Percentiles rank a stretch among this genome's conserved stretches.
These are phyloP conservation scores for Protomyctophum bolini DNA, from an alignment of 2,113 vertebrate genomes.

Conservation along the genomic window DNA sequence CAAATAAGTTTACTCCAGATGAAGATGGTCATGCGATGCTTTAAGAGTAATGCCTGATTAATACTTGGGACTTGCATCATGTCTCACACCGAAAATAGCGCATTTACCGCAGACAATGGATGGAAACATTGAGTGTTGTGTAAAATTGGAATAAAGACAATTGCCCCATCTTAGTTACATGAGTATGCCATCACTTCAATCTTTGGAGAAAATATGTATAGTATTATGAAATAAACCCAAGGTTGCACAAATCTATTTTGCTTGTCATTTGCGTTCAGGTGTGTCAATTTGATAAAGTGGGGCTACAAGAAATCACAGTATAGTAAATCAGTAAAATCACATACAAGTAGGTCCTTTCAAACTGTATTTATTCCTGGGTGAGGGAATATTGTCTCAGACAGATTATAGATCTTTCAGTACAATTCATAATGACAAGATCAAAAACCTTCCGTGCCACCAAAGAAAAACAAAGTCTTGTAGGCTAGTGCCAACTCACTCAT, in stretches of 20 bases:
- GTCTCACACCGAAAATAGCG: too few species aligned
- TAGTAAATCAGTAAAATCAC: not conserved
- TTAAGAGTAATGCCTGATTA: not conserved
- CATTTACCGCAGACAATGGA: too few species aligned
- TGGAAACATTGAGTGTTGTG: slow-evolving; percentile 35
- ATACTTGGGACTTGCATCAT: too few species aligned
- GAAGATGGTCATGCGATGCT: not conserved
- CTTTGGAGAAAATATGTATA: slow-evolving; percentile 49
- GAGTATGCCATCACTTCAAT: slow-evolving; percentile 45
- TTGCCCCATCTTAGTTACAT: slow-evolving; percentile 48
- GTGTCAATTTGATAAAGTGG: not conserved
- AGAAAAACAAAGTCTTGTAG: slow-evolving; percentile 27
- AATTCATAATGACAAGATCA: slow-evolving; percentile 65
- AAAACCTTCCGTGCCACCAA: slow-evolving; percentile 53
- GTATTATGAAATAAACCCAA: slow-evolving; percentile 61
- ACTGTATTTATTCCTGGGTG: slow-evolving; percentile 75
- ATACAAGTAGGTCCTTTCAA: slow-evolving; percentile 56
- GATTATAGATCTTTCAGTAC: slow-evolving; percentile 66
- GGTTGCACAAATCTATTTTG: slow-evolving; percentile 47
- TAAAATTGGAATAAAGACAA: slow-evolving; percentile 42
- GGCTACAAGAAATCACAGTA: not conserved
- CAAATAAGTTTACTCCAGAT: not conserved
- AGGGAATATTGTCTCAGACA: slow-evolving; percentile 74
- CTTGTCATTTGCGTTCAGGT: slow-evolving; percentile 9
- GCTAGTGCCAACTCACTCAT: slow-evolving; percentile 30